Percentiles rank a stretch among this genome's conserved stretches.
These are phyloP conservation scores for Anthrax anthrax DNA, from an alignment of 2,888 invertebrate species.

Conservation along the genomic window DNA sequence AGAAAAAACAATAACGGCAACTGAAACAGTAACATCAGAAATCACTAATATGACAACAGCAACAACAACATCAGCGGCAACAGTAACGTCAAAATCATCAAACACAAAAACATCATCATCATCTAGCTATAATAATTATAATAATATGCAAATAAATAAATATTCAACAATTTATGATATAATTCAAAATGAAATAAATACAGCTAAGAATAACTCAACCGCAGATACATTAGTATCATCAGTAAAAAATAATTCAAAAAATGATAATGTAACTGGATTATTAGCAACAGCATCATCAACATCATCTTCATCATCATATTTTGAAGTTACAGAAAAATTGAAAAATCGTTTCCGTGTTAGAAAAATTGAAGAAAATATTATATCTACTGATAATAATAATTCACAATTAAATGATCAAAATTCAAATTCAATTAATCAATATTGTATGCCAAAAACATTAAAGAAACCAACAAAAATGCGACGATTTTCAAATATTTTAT, in stretches of 20 bases:
- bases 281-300: conserved; percentile 1
- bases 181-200: conserved; percentile 19
- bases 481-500: conserved; percentile 32
- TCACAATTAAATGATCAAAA: no score
- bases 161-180: conserved; percentile 35
- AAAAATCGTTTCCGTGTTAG: conserved; percentile 30
- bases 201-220: conserved; percentile 7
- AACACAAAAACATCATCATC: conserved; percentile 1
- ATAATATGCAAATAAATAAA: conserved; percentile 16
- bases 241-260: no score
- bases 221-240: no score
- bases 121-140: conserved; percentile 2
- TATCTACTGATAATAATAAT: no score
- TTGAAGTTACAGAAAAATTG: conserved; percentile 5
- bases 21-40: no score
- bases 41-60: no score
- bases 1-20: no score
- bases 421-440: neutral
- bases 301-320: no score
- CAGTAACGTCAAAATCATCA: no score
- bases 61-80: neutral
- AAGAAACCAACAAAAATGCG: conserved; percentile 27
- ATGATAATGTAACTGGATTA: no score
- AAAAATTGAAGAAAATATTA: conserved; percentile 27
- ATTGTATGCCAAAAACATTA: conserved; percentile 11